These are phyloP conservation scores for Pangasius sanitwongsei DNA, from an alignment of 2,797 vertebrate species.

Conservation along the genomic window DNA sequence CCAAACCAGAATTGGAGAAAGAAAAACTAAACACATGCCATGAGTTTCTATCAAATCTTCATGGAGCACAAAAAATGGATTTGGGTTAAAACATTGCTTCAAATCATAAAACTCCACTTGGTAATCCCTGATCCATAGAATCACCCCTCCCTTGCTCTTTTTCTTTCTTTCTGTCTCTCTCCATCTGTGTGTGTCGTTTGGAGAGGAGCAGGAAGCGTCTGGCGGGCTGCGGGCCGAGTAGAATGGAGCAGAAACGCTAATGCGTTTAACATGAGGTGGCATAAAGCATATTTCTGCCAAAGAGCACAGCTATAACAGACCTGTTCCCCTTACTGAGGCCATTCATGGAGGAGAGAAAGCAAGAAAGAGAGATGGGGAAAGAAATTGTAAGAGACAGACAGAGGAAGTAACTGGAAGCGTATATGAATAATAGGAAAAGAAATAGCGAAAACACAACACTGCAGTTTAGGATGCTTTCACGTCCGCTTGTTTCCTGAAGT, in stretches of 20 bases:
- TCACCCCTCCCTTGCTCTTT: constrained; percentile 32
- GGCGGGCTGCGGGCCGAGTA: constrained; percentile 67
- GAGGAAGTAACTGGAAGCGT: constrained; percentile 26
- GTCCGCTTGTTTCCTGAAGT: constrained; percentile 33
- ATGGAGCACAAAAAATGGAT: constrained; percentile 38
- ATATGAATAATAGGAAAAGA: constrained; percentile 26
- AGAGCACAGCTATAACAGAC: constrained; percentile 73
- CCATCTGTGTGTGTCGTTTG: constrained; percentile 71
- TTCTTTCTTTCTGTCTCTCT: constrained; percentile 37
- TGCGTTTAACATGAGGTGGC: constrained; percentile 76
- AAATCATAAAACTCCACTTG: constrained; percentile 54
- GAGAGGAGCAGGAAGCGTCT: constrained; percentile 67
- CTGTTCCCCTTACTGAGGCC: constrained; percentile 61
- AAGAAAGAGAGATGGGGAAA: constrained; percentile 35
- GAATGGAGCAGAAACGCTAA: constrained; percentile 70
- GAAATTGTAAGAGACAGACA: constrained; percentile 31
- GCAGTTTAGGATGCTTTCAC: constrained; percentile 18
- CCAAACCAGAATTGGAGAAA: neutral
- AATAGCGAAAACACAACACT: constrained; percentile 27
- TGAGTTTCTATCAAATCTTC: constrained; percentile 23
- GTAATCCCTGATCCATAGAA: constrained; percentile 58
- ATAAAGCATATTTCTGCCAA: constrained; percentile 69
- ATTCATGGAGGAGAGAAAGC: constrained; percentile 19
- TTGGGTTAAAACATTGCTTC: constrained; percentile 48
- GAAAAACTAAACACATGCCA: neutral